Conservation (phyloP, 2,113 vertebrate genomes). For the Parus major region DNA sequence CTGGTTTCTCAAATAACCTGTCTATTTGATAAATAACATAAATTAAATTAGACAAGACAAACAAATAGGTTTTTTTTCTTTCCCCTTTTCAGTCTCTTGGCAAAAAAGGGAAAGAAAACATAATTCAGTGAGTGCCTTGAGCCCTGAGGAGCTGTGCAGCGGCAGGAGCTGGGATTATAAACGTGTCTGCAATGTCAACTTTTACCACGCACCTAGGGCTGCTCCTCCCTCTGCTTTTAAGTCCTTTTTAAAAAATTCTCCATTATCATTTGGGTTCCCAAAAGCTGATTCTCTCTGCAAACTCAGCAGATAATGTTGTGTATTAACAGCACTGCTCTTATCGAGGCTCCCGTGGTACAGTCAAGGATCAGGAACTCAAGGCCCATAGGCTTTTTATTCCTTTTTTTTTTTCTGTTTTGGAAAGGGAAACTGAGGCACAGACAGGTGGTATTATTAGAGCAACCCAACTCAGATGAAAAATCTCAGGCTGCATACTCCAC, state of each 20-base stretch:
- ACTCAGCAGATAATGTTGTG: neutral
- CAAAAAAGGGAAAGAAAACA: slow-evolving; percentile 52
- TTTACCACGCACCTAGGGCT: neutral
- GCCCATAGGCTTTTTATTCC: neutral
- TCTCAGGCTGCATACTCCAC: neutral
- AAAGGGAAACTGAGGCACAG: neutral
- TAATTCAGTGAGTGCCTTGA: slow-evolving; percentile 58
- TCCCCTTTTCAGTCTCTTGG: slow-evolving; percentile 42
- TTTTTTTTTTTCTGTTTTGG: accelerated
- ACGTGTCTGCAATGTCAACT: slow-evolving; percentile 70
- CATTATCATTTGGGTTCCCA: neutral
- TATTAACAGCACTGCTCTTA: neutral
- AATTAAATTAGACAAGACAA: slow-evolving; percentile 87
- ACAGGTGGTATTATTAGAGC: accelerated
- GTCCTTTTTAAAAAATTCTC: neutral
- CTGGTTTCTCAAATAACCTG: slow-evolving; percentile 87
- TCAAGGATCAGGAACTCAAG: neutral
- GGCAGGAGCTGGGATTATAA: slow-evolving; percentile 21
- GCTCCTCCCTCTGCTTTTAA: neutral
- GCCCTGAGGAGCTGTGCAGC: neutral
- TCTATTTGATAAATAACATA: slow-evolving; percentile 86
- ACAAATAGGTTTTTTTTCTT: slow-evolving; percentile 71
- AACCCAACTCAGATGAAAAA: neutral
- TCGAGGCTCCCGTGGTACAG: accelerated
- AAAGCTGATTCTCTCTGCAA: neutral